Conservation (phyloP, 2,888 invertebrate species). For the Merodon equestris region DNA sequence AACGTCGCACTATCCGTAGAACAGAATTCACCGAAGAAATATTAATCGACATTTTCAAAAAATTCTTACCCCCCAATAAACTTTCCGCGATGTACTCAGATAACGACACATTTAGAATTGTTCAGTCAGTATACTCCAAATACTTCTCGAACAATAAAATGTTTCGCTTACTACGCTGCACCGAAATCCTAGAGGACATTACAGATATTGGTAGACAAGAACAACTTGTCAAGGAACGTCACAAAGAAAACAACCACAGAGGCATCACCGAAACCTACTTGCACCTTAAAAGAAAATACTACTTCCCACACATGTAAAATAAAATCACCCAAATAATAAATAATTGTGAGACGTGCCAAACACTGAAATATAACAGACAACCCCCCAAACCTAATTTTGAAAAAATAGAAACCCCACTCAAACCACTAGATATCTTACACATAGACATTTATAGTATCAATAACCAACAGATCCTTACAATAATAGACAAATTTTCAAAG, state of each 20-base stretch:
- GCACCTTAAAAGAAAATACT: slow-evolving; percentile 27
- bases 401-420: slow-evolving; percentile 14
- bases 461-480: slow-evolving; percentile 21
- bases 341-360: slow-evolving; percentile 19
- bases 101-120: slow-evolving; percentile 33
- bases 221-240: slow-evolving; percentile 27
- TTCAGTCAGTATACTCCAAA: slow-evolving; percentile 36
- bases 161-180: slow-evolving; percentile 44
- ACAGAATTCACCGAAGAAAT: slow-evolving; percentile 25
- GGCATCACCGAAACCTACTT: slow-evolving; percentile 29
- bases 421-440: slow-evolving; percentile 25
- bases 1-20: slow-evolving; percentile 13
- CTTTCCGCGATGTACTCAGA: slow-evolving; percentile 24
- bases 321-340: slow-evolving; percentile 28
- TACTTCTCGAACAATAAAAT: slow-evolving; percentile 28
- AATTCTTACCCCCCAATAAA: slow-evolving; percentile 39
- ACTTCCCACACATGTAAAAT: slow-evolving; percentile 29
- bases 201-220: slow-evolving; percentile 28
- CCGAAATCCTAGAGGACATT: slow-evolving; percentile 22
- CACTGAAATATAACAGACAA: slow-evolving; percentile 16
- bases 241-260: slow-evolving; percentile 26
- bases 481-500: slow-evolving; percentile 26
- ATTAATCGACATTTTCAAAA: slow-evolving; percentile 28
- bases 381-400: slow-evolving; percentile 11
- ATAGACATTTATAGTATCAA: slow-evolving; percentile 29